Base-by-base conservation (phyloP, 2,113 vertebrate species). In the Rissa tridactyla region DNA sequence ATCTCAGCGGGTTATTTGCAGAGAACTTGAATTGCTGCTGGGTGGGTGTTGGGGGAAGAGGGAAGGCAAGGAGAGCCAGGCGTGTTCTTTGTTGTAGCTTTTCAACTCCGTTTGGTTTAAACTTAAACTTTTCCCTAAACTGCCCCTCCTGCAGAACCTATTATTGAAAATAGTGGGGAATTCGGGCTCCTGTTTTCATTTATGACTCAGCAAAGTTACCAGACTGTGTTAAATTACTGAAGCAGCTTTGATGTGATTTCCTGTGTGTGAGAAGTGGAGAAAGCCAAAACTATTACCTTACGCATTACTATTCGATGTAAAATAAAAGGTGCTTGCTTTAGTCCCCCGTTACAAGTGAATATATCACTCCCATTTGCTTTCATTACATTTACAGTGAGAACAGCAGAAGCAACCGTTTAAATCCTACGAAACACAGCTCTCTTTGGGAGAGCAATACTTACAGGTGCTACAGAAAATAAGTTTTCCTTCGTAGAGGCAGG, bases 211-310 rank as follows among this genome's bases (percentile, higher is more conserved):
- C 94, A 94, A 64, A 96, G 92, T 86, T 81, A 90, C 40, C 77
- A 86, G 89, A 51, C 86, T 93, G 73, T 88, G 94, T 72, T 89
- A 92, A 94, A 96, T 97, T 85, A 93, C 91, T 27, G 11, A 60
- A 64, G 92, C 76, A 57, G 92, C 95, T 93, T 94, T 90, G 88
- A 95, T 97, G 94, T 72, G 84, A 91, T 90, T 96, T 97, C 93
- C 89, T 91, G 76, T 55, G 47, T 82, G 42, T 72, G 85, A 82
- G 76, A 60, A 83, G 77, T 7, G 11, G 70, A 57, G 92, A 78
- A 85, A 95, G 77, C 78, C 88, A 72, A 86, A 47, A 57, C 68
- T 70, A 29, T 83, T 84, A 42, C 4, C 2, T 71, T 96, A 49
- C 12, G 3, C 62, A 3, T 90, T 94, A 34, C 73, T 72, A 32